Base-by-base conservation (phyloP, 2,113 vertebrate genomes). In the Aldabrachelys gigantea region DNA sequence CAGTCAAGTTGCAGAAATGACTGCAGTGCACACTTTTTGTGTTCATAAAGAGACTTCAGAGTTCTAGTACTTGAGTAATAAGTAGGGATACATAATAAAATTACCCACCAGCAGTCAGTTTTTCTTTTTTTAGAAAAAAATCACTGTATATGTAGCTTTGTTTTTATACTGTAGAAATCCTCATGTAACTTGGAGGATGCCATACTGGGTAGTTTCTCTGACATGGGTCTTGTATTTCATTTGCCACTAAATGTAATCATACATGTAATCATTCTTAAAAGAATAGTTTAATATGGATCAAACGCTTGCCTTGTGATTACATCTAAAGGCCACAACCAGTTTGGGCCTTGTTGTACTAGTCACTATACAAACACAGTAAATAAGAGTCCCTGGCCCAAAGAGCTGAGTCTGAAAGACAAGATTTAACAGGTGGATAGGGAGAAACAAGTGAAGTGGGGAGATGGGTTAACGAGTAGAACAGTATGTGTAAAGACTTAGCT, bases 11-110 rank as follows among this genome's bases (percentile, higher is more conserved):
- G 38, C 44, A 25, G 52, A 86, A 81, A 88, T 3, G 41, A 79
- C 29, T 16, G 2, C 80, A 87, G 38, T 5, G 8, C 2, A 9
- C 9, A 1, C n/a, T 0, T 29, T 10, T 17, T 57, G 80, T 69
- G 75, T 41, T 52, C 80, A 0, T 31, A 2, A 83, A 79, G 82
- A 27, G 4, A 14, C 72, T 38, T 2, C 65, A 72, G 44, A 49
- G 44, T 29, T 62, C 3, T 29, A 78, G 2, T 4, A 27, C 22
- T 21, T 29, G 5, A 59, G 90, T 19, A 0, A n/a, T 38, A 24
- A 57, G 72, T 83, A 50, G 89, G 80, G 65, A 24, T 2, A n/a
- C 14, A 38, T 4, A 12, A 54, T 76, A 31, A 0, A 0, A 3
- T 49, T 85, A 87, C 88, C 5, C 4, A 17, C 24, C 1, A 62